Base-by-base conservation (phyloP, 1,140 invertebrate genomes). In the Muscidifurax raptorellus region DNA sequence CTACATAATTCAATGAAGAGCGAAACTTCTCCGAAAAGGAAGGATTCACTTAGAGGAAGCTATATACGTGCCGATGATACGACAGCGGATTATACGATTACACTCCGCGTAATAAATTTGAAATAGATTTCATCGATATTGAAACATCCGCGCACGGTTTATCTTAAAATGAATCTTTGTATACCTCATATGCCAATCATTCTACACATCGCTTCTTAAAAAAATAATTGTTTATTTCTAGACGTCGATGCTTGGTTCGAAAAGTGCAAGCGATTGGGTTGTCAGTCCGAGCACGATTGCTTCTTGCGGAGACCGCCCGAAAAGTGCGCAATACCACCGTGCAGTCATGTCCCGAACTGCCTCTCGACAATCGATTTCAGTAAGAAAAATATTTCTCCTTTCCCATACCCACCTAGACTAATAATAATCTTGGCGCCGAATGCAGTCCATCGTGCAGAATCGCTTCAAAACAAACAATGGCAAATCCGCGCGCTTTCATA, bases 231-330 rank as follows among this genome's bases (percentile, higher is more conserved):
- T 22, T n/a, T 18, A 59, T 5, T 75, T 80, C 0, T 64, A 92
- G 91, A 91, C 5, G 88, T 88, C 4, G 64, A 87, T 5, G 78
- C 4, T 18, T 91, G 88, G 89, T 80, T 89, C 32, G 85, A 86
- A 0, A 77, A 75, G 69, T 92, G 91, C 76, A 88, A 85, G 84
- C 71, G 28, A 47, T 74, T 90, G 9, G 88, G 89, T 4, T 92
- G 91, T 78, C 47, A 80, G 0, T 92, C 90, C 0, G 87, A 91
- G 71, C 85, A 88, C 22, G 88, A 92, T 22, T 92, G 91, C 67
- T 92, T 91, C 32, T 80, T 92, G 2, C 82, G 91, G 30, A 89
- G 77, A 80, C 87, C 89, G 3, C 47, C 71, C 2, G 52, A 87
- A 7, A 76, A 86, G 27, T 91, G 91, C 64, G 10, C 9, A 0